phyloP scores from a whole-genome alignment of 2,888 invertebrate genomes.

The Himalopsyche kuldschensis region DNA sequence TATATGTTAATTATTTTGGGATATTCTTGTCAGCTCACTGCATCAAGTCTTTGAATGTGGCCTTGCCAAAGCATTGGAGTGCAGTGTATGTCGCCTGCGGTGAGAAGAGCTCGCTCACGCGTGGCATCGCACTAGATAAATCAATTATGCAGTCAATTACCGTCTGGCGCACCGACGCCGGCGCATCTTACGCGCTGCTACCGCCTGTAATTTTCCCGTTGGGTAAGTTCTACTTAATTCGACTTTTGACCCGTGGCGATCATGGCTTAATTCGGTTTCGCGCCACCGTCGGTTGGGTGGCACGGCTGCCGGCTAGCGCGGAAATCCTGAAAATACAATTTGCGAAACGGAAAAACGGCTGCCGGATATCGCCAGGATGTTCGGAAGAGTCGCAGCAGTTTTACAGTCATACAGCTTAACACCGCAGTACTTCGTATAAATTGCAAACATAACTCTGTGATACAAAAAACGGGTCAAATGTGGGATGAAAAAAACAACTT shows the following conservation, averaged over 20 bases:
- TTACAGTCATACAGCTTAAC: neutral
- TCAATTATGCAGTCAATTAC: slow-evolving; percentile 11
- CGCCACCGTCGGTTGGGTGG: neutral
- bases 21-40: neutral
- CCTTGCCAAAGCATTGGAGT: neutral
- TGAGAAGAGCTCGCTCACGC: neutral
- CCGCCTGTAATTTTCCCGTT: slow-evolving; percentile 17
- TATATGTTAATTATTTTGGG: too few relatives aligned
- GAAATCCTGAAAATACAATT: neutral
- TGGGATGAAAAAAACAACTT: too few relatives aligned
- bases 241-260: slow-evolving; percentile 16
- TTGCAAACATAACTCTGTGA: too few relatives aligned
- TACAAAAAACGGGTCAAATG: too few relatives aligned
- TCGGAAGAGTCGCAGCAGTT: neutral
- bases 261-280: neutral
- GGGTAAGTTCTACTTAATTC: slow-evolving; percentile 10
- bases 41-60: neutral
- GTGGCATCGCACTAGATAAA: slow-evolving; percentile 13
- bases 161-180: neutral
- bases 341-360: neutral
- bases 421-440: too few relatives aligned
- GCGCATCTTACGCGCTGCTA: neutral
- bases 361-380: neutral
- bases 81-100: slow-evolving; percentile 1
- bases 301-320: neutral